Evolutionary conservation across 2,113 vertebrate genomes (phyloP).

Genomic region (Coregonus clupeaformis): DNA sequence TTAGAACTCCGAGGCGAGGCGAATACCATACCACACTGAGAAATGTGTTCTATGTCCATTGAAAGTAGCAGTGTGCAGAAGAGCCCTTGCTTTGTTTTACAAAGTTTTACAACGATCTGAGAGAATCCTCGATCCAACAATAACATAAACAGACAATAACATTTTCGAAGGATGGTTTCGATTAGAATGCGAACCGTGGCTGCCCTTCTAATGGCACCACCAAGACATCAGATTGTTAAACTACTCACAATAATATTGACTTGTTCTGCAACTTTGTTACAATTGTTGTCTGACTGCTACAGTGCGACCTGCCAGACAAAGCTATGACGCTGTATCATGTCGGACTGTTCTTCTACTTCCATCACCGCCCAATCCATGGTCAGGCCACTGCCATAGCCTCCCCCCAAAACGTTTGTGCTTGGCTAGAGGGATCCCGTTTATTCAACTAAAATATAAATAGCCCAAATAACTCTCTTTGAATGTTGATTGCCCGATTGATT

Average conservation of each 20-base stretch:
- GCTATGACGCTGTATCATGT: constrained; percentile 24
- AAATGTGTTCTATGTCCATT: no score
- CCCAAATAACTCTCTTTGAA: background rate
- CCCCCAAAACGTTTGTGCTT: background rate
- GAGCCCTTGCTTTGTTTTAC: background rate
- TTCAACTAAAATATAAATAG: background rate
- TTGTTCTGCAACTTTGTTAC: constrained; percentile 55
- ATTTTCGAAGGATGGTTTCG: background rate
- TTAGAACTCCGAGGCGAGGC: background rate
- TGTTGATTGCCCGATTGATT: background rate
- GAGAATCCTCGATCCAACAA: background rate
- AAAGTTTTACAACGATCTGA: background rate
- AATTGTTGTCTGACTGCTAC: constrained; percentile 8
- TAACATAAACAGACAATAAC: background rate
- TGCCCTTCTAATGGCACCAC: constrained; percentile 3
- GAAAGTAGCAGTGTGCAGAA: no score
- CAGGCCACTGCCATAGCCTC: background rate
- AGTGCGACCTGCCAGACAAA: constrained; percentile 14
- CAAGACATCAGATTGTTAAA: background rate
- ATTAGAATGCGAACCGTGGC: background rate
- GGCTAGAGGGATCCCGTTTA: background rate
- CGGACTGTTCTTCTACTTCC: constrained; percentile 7
- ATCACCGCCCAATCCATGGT: constrained; percentile 21
- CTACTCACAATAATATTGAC: background rate
- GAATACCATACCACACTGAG: background rate